These are phyloP conservation scores for Cuniculus paca DNA, from an alignment of 2,797 vertebrate genomes.

Conservation along the genomic window DNA sequence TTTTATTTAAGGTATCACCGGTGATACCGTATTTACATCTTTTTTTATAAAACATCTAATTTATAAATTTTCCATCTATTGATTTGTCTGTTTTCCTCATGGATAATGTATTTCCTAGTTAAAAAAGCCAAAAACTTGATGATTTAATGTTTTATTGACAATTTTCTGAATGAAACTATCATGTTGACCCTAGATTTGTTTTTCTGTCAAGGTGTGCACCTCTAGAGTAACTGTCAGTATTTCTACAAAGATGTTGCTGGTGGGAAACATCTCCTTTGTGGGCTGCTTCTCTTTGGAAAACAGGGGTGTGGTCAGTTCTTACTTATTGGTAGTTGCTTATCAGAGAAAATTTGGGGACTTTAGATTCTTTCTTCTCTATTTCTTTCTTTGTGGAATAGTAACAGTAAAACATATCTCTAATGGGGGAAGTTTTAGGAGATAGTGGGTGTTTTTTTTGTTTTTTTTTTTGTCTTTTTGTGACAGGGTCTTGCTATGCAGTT, in stretches of 20 bases:
- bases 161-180: constrained; percentile 54
- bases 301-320: not conserved
- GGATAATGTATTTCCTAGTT: constrained; percentile 30
- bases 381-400: not conserved
- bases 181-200: constrained; percentile 48
- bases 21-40: constrained; percentile 36
- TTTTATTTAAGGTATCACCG: constrained; percentile 48
- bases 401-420: not conserved
- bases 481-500: no score
- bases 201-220: constrained; percentile 19
- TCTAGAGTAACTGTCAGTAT: not conserved
- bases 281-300: constrained; percentile 34
- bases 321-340: not conserved
- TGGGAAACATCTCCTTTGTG: not conserved
- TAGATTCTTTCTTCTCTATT: not conserved
- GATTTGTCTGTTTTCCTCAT: constrained; percentile 61
- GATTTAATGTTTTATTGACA: constrained; percentile 47
- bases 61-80: constrained; percentile 14
- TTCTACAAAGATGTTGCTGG: not conserved
- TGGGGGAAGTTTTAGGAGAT: constrained; percentile 32
- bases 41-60: constrained; percentile 49
- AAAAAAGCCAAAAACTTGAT: constrained; percentile 42
- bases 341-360: not conserved
- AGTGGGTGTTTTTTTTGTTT: no score
- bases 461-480: no score